phyloP scores from a whole-genome alignment of 2,113 vertebrate genomes.

The Platanista minor region DNA sequence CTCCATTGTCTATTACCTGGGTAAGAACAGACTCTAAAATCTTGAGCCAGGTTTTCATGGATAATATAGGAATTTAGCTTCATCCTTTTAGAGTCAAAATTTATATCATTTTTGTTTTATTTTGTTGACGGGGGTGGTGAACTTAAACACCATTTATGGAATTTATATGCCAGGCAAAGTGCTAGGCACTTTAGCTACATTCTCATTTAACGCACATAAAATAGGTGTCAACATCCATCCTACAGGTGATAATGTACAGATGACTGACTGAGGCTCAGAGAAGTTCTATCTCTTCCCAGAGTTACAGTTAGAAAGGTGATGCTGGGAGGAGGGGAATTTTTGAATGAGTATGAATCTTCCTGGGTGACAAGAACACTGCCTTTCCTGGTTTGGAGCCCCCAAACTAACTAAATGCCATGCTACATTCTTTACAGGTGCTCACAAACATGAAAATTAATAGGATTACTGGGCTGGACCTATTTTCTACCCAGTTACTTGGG shows the following conservation, averaged over 20 bases:
- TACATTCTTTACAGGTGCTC: neutral
- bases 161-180: neutral
- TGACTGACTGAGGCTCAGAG: neutral
- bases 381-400: neutral
- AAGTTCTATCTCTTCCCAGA: neutral
- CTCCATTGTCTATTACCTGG: fast-evolving
- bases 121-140: neutral
- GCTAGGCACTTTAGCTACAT: neutral
- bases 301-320: neutral
- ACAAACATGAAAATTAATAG: neutral
- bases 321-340: neutral
- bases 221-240: neutral
- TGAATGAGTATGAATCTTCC: neutral
- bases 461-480: neutral
- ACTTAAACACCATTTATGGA: neutral
- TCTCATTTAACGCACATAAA: neutral
- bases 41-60: neutral
- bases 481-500: neutral
- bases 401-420: neutral
- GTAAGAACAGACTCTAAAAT: neutral
- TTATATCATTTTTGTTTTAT: neutral
- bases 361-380: neutral
- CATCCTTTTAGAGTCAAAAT: neutral
- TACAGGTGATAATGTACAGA: neutral
- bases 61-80: neutral